A percentile compares a stretch with the other conserved stretches of the same genome.
Evolutionary conservation across 2,113 vertebrate genomes (phyloP).

Genomic region (Junco hyemalis): DNA sequence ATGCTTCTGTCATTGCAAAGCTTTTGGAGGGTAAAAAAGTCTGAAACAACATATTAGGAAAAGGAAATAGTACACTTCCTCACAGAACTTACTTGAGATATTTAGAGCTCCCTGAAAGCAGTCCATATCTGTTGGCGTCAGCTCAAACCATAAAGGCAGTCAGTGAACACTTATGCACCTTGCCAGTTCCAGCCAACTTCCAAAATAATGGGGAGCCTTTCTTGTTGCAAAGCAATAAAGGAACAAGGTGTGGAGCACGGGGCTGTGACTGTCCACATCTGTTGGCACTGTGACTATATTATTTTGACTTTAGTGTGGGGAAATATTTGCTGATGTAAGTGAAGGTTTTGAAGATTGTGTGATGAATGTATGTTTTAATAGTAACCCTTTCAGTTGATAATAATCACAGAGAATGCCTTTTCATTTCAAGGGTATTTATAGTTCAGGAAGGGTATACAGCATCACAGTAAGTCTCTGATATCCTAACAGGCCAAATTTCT

Average conservation of each 20-base stretch:
- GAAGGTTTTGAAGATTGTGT: not conserved
- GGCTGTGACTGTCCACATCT: not conserved
- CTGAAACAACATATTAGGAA: not conserved
- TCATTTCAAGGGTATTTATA: not conserved
- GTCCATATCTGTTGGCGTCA: not conserved
- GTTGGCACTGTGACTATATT: not conserved
- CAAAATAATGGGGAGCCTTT: not conserved
- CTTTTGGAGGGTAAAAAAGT: not conserved
- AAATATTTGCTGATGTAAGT: not conserved
- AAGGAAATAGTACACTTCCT: not conserved
- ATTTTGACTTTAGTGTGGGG: not conserved
- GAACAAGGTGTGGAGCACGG: accelerated
- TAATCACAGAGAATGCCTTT: not conserved
- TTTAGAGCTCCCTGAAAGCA: not conserved
- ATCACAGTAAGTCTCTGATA: not conserved
- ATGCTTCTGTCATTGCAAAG: not conserved
- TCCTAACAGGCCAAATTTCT: not conserved
- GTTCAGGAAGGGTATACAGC: not conserved
- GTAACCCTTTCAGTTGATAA: not conserved
- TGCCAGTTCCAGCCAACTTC: not conserved
- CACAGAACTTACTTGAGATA: not conserved
- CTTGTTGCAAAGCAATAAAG: not conserved
- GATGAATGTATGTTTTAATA: not conserved
- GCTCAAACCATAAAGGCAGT: not conserved
- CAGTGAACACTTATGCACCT: not conserved